phyloP scores from a whole-genome alignment of 2,888 invertebrate species.

The Pherbina coryleti region DNA sequence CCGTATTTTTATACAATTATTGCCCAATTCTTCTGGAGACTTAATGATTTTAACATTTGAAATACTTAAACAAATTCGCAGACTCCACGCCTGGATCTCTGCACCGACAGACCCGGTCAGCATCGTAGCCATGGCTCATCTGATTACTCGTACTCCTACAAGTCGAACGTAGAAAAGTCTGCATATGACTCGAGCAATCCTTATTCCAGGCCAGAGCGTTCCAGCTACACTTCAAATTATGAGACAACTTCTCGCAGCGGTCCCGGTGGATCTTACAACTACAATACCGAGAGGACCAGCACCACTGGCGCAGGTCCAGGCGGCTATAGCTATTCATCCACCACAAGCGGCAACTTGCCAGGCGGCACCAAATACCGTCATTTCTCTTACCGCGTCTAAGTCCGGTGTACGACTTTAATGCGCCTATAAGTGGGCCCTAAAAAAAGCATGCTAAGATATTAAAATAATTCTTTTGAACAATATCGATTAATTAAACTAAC shows the following conservation, averaged over 20 bases:
- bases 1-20: constrained; percentile 18
- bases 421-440: not conserved
- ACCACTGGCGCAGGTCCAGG: constrained; percentile 82
- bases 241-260: constrained; percentile 79
- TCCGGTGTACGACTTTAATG: not conserved
- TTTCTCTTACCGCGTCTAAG: constrained; percentile 88
- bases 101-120: constrained; percentile 79
- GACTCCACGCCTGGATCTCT: constrained; percentile 91
- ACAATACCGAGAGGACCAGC: constrained; percentile 80
- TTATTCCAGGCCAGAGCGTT: constrained; percentile 75
- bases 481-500: not conserved
- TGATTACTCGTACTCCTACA: constrained; percentile 89
- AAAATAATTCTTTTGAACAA: not conserved
- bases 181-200: constrained; percentile 72
- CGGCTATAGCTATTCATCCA: constrained; percentile 86
- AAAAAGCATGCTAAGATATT: constrained; percentile 11
- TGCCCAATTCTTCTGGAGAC: not conserved
- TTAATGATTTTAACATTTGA: constrained; percentile 15
- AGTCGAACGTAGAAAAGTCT: constrained; percentile 74
- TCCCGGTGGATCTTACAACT: constrained; percentile 80
- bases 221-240: constrained; percentile 76
- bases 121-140: constrained; percentile 79
- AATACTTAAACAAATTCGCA: constrained; percentile 71
- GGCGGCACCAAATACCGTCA: constrained; percentile 87
- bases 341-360: constrained; percentile 83